Evolutionary conservation across 2,113 vertebrate genomes (phyloP).

Genomic region (Cricetomys ansorgei): DNA sequence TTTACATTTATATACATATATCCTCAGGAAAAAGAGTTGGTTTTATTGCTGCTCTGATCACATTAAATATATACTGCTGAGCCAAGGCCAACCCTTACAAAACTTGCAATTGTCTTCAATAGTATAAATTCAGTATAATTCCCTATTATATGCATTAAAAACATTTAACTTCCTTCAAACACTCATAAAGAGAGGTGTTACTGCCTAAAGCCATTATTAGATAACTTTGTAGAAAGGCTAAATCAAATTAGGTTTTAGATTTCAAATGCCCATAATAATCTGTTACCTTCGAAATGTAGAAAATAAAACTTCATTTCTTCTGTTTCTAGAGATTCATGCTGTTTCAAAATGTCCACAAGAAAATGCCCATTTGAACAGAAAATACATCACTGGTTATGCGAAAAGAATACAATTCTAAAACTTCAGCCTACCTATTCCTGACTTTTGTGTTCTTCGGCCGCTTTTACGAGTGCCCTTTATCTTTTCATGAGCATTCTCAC

Average conservation of each 20-base stretch:
- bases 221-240: not conserved
- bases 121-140: conserved; percentile 42
- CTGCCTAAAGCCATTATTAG: not conserved
- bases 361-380: not conserved
- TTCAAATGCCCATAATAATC: not conserved
- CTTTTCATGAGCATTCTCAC: conserved; percentile 34
- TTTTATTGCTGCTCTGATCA: conserved; percentile 17
- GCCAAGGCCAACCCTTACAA: not conserved
- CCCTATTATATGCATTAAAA: not conserved
- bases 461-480: not conserved
- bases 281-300: not conserved
- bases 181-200: not conserved
- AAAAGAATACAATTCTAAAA: not conserved
- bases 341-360: not conserved
- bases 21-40: not conserved
- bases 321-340: not conserved
- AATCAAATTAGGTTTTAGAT: not conserved
- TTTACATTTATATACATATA: not conserved
- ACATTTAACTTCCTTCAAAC: conserved; percentile 9
- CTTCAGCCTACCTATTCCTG: conserved; percentile 79
- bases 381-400: not conserved
- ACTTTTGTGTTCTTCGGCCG: conserved; percentile 23
- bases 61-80: not conserved
- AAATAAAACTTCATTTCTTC: not conserved
- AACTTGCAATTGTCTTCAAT: not conserved